Evolutionary conservation across 2,797 vertebrate genomes (phyloP).

Genomic region (Sebastes paucispinis): DNA sequence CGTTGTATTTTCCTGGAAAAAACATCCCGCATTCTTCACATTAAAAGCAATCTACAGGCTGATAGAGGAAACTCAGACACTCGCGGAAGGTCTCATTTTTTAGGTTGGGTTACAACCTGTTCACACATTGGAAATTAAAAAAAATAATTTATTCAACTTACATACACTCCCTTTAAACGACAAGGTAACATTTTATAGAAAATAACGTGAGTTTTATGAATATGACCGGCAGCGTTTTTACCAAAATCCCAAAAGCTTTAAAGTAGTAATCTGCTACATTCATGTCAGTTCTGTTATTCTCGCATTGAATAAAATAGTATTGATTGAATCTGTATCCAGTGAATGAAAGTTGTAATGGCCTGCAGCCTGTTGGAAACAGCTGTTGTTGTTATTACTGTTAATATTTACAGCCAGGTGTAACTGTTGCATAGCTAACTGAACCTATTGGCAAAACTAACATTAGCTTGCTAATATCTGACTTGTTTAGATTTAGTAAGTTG

Average conservation of each 20-base stretch:
- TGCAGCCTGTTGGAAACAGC: background rate
- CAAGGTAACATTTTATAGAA: background rate
- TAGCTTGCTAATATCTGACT: background rate
- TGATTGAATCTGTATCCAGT: background rate
- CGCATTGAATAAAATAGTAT: background rate
- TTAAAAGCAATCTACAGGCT: no score
- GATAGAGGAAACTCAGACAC: rapidly evolving
- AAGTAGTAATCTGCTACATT: background rate
- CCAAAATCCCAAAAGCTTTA: background rate
- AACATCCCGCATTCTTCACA: no score
- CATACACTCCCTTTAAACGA: background rate
- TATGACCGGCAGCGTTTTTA: background rate
- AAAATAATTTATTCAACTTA: no score
- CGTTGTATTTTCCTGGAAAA: no score
- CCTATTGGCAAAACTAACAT: background rate
- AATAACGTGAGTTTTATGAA: background rate
- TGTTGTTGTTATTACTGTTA: background rate
- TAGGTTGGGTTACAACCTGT: no score
- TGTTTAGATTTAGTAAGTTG: background rate
- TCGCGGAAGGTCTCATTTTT: no score
- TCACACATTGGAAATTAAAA: no score
- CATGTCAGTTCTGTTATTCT: background rate
- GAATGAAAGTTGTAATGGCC: background rate
- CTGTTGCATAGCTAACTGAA: no score
- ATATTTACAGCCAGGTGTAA: background rate